A percentile compares a stretch with the other conserved stretches of the same genome.
Conservation (phyloP, 2,888 invertebrate species). For the Drosophila paracracens region DNA sequence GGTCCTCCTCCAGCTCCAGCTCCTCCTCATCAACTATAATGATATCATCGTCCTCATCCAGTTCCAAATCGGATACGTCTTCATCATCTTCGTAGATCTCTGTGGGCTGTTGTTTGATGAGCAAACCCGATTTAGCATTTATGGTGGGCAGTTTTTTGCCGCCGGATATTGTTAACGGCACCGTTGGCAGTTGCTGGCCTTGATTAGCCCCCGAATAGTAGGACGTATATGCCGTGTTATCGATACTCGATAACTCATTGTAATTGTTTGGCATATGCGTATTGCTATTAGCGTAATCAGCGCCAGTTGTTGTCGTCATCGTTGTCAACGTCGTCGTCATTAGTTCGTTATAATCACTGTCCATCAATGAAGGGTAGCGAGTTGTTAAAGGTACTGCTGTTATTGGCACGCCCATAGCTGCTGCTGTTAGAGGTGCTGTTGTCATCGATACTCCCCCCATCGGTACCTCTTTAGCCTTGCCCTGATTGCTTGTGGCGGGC, state of each 20-base stretch:
- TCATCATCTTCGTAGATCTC: slow-evolving; percentile 82
- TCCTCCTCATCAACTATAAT: slow-evolving; percentile 38
- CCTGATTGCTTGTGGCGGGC: slow-evolving; percentile 24
- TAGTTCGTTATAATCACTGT: slow-evolving; percentile 46
- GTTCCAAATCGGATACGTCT: slow-evolving; percentile 7
- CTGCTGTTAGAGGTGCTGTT: slow-evolving; percentile 10
- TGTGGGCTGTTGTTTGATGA: slow-evolving; percentile 84
- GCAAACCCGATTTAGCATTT: slow-evolving; percentile 80
- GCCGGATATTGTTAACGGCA: slow-evolving; percentile 77
- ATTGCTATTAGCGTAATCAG: slow-evolving; percentile 80
- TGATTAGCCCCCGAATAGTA: slow-evolving; percentile 67
- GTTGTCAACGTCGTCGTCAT: slow-evolving; percentile 16
- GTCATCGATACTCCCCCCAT: slow-evolving; percentile 21
- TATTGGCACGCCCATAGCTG: slow-evolving; percentile 17
- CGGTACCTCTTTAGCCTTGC: slow-evolving; percentile 6
- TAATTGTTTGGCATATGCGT: slow-evolving; percentile 50
- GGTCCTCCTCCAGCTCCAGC: background rate
- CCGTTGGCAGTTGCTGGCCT: slow-evolving; percentile 68
- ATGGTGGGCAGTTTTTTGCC: slow-evolving; percentile 84
- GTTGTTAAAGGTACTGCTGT: slow-evolving; percentile 8
- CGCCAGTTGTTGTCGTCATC: slow-evolving; percentile 42
- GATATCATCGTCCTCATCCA: slow-evolving; percentile 53
- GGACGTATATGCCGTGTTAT: slow-evolving; percentile 38
- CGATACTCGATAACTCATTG: slow-evolving; percentile 27
- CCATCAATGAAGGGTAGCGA: slow-evolving; percentile 13